Percentiles rank a stretch among this genome's conserved stretches.
These are phyloP conservation scores for Spheniscus mendiculus DNA, from an alignment of 2,113 vertebrate genomes.

Conservation along the genomic window DNA sequence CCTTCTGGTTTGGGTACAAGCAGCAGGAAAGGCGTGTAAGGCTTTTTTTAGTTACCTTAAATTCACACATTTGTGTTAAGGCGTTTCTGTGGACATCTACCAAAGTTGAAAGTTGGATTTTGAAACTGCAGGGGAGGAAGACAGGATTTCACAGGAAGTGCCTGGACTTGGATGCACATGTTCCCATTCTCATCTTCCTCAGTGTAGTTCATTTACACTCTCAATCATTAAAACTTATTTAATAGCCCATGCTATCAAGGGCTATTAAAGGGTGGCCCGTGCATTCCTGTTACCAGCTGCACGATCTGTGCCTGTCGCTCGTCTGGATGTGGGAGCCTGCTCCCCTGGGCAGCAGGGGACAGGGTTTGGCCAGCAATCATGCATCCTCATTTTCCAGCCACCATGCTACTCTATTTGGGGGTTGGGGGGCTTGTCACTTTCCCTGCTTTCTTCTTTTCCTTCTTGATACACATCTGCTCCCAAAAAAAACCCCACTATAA, in stretches of 20 bases:
- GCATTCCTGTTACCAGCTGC: background rate
- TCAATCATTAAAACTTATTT: background rate
- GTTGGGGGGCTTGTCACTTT: background rate
- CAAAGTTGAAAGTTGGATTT: background rate
- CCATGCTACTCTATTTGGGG: background rate
- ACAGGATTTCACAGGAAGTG: background rate
- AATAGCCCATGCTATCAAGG: fast-evolving
- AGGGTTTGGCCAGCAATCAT: background rate
- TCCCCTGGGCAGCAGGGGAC: background rate
- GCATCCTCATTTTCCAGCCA: background rate
- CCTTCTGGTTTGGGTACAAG: background rate
- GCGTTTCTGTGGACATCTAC: background rate
- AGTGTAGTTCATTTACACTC: background rate
- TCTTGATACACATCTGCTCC: background rate
- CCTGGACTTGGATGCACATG: background rate
- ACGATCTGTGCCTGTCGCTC: background rate
- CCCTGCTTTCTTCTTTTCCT: background rate
- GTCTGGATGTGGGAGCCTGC: background rate
- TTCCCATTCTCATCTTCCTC: background rate
- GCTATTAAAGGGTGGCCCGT: background rate
- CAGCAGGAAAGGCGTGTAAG: background rate
- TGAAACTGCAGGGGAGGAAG: background rate
- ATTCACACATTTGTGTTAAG: background rate
- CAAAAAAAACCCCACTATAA: background rate
- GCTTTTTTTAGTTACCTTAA: background rate